These are phyloP conservation scores for Prunella himalayana DNA, from an alignment of 2,113 vertebrate species.

Conservation along the genomic window DNA sequence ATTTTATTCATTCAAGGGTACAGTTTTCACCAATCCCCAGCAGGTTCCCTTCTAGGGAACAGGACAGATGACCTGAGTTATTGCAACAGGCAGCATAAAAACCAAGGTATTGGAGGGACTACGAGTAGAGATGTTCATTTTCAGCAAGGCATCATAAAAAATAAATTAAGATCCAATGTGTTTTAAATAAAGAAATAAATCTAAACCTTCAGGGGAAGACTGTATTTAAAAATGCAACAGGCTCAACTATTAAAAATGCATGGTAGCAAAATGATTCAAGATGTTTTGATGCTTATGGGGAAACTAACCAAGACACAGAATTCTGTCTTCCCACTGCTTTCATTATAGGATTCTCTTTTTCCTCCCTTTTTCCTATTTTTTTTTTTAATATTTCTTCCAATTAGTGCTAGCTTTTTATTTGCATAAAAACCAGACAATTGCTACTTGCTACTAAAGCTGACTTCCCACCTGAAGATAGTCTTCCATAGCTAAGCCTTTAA, in stretches of 20 bases:
- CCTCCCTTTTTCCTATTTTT: background rate
- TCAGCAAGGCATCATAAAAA: background rate
- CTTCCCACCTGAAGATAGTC: background rate
- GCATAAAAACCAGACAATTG: background rate
- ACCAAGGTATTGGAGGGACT: background rate
- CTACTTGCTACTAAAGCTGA: background rate
- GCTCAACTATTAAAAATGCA: conserved; percentile 20
- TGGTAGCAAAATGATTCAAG: conserved; percentile 7
- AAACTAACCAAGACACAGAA: background rate
- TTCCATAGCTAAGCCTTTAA: background rate
- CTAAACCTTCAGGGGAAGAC: background rate
- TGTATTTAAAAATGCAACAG: conserved; percentile 19
- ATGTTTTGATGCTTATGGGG: background rate
- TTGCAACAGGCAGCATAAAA: background rate
- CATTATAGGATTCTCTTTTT: background rate
- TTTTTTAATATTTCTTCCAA: background rate
- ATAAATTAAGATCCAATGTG: background rate
- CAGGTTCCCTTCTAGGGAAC: background rate
- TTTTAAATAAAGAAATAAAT: background rate
- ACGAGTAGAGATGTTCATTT: background rate
- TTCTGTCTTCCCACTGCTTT: background rate
- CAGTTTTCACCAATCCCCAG: background rate
- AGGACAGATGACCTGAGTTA: background rate
- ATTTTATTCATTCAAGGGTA: background rate
- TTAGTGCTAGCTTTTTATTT: background rate